Conservation (phyloP, 2,888 invertebrate genomes). For the Eupelmus urozonus region DNA sequence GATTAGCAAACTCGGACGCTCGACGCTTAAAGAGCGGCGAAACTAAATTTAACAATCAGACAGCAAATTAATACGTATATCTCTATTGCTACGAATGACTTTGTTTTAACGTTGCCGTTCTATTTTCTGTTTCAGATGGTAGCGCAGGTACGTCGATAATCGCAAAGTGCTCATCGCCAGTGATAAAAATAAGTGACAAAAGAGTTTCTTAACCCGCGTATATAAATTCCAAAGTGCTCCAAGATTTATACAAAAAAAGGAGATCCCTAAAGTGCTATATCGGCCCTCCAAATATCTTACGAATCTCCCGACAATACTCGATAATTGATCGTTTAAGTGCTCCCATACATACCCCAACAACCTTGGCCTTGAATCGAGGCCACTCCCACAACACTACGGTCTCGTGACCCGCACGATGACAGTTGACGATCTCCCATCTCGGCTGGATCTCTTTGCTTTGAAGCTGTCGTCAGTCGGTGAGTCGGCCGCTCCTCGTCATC, state of each 20-base stretch:
- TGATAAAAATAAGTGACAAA: slow-evolving; percentile 35
- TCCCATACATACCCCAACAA: too few relatives aligned
- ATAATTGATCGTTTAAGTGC: too few relatives aligned
- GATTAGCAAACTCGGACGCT: too few relatives aligned
- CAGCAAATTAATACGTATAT: too few relatives aligned
- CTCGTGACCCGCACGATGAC: slow-evolving; percentile 37
- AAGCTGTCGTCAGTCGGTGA: slow-evolving; percentile 4
- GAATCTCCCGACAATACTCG: background rate
- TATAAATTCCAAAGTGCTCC: slow-evolving; percentile 43
- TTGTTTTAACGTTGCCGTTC: too few relatives aligned
- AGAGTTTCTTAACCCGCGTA: slow-evolving; percentile 9
- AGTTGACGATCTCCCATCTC: slow-evolving; percentile 16
- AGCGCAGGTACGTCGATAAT: background rate
- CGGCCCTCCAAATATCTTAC: background rate
- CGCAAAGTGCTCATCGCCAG: slow-evolving; percentile 15
- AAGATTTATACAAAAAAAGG: slow-evolving; percentile 23
- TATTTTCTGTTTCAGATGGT: slow-evolving; percentile 48
- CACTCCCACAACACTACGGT: background rate
- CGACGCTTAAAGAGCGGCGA: too few relatives aligned
- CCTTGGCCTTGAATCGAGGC: too few relatives aligned
- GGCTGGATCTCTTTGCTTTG: too few relatives aligned
- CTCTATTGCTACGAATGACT: background rate
- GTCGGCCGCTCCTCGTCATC: background rate
- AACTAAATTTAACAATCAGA: too few relatives aligned
- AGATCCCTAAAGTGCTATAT: slow-evolving; percentile 27